phyloP scores from a whole-genome alignment of 1,140 invertebrate genomes.

The Lutraria rhynchaena region DNA sequence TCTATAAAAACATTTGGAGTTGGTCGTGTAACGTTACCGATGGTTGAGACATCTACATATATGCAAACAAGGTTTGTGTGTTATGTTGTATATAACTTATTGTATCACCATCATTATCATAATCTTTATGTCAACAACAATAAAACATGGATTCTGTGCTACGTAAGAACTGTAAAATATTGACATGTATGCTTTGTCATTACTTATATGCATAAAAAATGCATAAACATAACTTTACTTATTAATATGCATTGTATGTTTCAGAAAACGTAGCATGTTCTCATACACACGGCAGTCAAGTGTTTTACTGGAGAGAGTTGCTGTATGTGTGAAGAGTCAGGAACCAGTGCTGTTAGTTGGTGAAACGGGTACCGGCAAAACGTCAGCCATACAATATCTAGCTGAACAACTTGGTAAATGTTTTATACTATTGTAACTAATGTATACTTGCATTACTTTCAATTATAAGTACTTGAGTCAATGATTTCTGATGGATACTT shows the following conservation, averaged over 20 bases:
- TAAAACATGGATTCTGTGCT: too few species aligned
- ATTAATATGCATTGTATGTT: too few species aligned
- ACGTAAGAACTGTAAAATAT: too few species aligned
- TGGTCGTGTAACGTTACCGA: constrained; percentile 84
- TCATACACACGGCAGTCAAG: constrained; percentile 85
- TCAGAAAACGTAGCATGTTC: constrained; percentile 71
- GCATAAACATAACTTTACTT: too few species aligned
- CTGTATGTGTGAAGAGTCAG: constrained; percentile 89
- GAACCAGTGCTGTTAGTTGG: constrained; percentile 98
- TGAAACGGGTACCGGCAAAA: constrained; percentile 99
- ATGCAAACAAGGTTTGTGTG: constrained; percentile 38
- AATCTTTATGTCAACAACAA: too few species aligned
- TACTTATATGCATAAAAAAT: too few species aligned
- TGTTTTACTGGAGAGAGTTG: constrained; percentile 93
- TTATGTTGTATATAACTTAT: too few species aligned
- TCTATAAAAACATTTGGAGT: constrained; percentile 80
- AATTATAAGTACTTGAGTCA: too few species aligned
- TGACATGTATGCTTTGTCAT: too few species aligned
- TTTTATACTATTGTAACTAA: not conserved
- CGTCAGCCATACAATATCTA: constrained; percentile 96
- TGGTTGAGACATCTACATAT: constrained; percentile 40
- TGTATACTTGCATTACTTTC: too few species aligned
- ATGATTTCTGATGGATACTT: too few species aligned
- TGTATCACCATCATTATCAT: too few species aligned
- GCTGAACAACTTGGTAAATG: constrained; percentile 86